Base-by-base conservation (phyloP, 2,888 invertebrate genomes). In the Cynaeus angustus region DNA sequence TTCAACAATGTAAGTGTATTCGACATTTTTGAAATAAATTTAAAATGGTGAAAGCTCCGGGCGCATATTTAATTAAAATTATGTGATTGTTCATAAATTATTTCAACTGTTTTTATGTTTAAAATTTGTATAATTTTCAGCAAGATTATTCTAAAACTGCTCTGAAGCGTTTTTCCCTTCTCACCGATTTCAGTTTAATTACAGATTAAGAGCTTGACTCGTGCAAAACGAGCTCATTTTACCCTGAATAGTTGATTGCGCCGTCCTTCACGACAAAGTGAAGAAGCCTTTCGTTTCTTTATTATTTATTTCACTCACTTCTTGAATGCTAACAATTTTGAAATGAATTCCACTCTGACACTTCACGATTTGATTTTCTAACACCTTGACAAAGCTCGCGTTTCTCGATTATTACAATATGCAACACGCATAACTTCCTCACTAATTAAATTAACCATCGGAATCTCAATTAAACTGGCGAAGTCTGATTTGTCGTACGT, bases 1-100 rank as follows among this genome's bases (percentile, higher is more conserved):
- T 21, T 21, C 4, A 21, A 21, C 21, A 21, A n/a, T 21, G 21
- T n/a, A 21, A 21, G 4, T 21, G 21, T 3, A 1, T 21, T 21
- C 21, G 21, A 21, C 21, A 21, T 4, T 21, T 12, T 43, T 43
- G n/a, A 43, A 43, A 43, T 12, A 43, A 37, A 43, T 43, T 38
- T 12, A 10, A 43, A 10, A 43, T 43, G 43, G 43, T 10, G 3
- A 6, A 12, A 4, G 12, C 3, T 2, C 37, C 37, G 1, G 37
- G 37, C 2, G 9, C 9, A 6, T 37, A n/a, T 37, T 37, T 37
- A n/a, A 43, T 43, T 43, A 13, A 43, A 21, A 21, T 21, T 21
- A 1, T 21, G 21, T 21, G 1, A 21, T 21, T 21, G 21, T 21
- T 21, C 21, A 21, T 21, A 21, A 21, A 21, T 21, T 21, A 4